Percentiles rank a stretch among this genome's conserved stretches.
These are phyloP conservation scores for Lasioglossum zephyrum DNA, from an alignment of 2,888 invertebrate species.

Conservation along the genomic window DNA sequence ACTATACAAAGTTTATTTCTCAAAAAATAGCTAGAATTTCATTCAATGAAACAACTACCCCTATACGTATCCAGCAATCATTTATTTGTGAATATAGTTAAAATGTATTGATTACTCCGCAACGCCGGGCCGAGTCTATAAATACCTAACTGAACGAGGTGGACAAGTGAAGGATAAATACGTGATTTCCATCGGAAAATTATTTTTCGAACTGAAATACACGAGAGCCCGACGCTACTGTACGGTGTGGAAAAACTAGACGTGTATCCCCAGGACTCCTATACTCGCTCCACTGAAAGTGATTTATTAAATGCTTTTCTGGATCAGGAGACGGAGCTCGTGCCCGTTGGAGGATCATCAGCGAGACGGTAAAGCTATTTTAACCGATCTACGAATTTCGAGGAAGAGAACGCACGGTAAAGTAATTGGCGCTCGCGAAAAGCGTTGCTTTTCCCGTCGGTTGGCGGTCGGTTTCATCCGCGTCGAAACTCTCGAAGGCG, in stretches of 20 bases:
- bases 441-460: neutral
- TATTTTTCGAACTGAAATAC: neutral
- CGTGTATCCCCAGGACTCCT: neutral
- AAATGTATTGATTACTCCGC: too few relatives aligned
- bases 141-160: neutral
- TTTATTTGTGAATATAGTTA: too few relatives aligned
- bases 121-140: too few relatives aligned
- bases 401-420: neutral
- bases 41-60: too few relatives aligned
- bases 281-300: neutral
- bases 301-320: neutral
- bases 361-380: neutral
- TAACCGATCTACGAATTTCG: neutral
- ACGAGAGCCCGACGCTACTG: too few relatives aligned
- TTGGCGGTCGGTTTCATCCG: neutral
- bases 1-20: too few relatives aligned
- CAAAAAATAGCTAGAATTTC: too few relatives aligned
- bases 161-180: neutral
- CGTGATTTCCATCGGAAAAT: neutral
- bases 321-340: neutral
- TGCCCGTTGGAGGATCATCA: neutral
- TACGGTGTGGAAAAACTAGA: too few relatives aligned
- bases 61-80: too few relatives aligned
- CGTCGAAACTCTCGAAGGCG: neutral
- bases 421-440: conserved; percentile 4